phyloP scores from a whole-genome alignment of 2,797 vertebrate genomes.

The Myripristis jacobus region DNA sequence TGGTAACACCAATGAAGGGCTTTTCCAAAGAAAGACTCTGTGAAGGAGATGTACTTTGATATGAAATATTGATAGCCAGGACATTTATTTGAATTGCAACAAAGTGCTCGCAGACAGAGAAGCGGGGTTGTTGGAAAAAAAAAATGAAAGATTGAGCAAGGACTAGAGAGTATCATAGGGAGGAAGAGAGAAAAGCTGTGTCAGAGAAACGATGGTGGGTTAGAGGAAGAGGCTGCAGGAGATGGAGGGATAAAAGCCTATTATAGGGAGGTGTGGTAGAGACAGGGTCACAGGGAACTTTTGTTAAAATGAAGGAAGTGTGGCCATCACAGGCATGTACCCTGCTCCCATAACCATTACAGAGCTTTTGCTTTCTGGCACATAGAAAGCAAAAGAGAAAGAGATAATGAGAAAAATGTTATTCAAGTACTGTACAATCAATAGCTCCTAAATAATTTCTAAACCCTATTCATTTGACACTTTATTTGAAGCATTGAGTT shows the following conservation, averaged over 20 bases:
- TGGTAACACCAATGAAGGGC: conserved; percentile 27
- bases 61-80: conserved; percentile 80
- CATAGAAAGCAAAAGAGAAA: conserved; percentile 33
- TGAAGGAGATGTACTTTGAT: conserved; percentile 61
- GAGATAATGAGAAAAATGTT: conserved; percentile 20
- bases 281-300: conserved; percentile 27
- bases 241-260: conserved; percentile 53
- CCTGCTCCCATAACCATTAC: not conserved
- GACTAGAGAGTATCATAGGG: conserved; percentile 36
- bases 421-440: conserved; percentile 41
- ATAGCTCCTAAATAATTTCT: conserved; percentile 69
- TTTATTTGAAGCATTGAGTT: conserved; percentile 38
- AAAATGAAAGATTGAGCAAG: conserved; percentile 38
- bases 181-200: conserved; percentile 32
- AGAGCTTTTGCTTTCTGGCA: conserved; percentile 40
- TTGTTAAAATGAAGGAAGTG: conserved; percentile 47
- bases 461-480: conserved; percentile 52
- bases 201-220: conserved; percentile 24
- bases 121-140: conserved; percentile 32
- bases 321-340: conserved; percentile 32
- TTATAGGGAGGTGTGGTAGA: conserved; percentile 40
- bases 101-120: conserved; percentile 63
- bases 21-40: conserved; percentile 42
- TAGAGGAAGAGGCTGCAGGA: conserved; percentile 47
- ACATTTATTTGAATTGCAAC: conserved; percentile 72